Evolutionary conservation across 2,888 invertebrate genomes (phyloP), one percentile per base, ranked within the genome.

Genomic region (Ectropis crepuscularia): DNA sequence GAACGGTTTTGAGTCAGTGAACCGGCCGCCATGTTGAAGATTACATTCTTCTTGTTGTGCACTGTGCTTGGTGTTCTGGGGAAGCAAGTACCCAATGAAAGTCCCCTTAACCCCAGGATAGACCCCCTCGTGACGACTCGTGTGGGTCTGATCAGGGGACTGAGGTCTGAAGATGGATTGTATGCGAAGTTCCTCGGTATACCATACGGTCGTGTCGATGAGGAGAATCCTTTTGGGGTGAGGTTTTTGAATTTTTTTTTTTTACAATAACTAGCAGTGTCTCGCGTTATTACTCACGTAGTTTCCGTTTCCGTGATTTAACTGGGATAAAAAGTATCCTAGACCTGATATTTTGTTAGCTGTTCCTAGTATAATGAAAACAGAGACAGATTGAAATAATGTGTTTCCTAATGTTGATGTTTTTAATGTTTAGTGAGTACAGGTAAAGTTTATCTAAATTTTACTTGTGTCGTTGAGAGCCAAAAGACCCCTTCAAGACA

Each of bases 121-220:
- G 63, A 60, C 37, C 59, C 63, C 5, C 38, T 79, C 10, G 77
- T 76, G 12, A 50, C 67, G 4, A 74, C 73, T 0, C 67, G 63
- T n/a, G 51, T 63, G 5, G 79, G 80, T 0, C 59, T 69, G 16
- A 70, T 80, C 6, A 67, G 73, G 36, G 80, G 80, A 69, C 70
- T 12, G 69, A 73, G 39, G 68, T 60, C 60, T 6, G 60, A 64
- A 7, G 57, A 65, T 53, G 57, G 57, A 16, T 5, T 6, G n/a
- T 61, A 75, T 39, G 66, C 72, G 10, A 73, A 72, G 71, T 81
- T 76, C 49, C 57, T 78, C 36, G 81, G 78, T 2, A 77, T 81
- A 65, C 81, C 80, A 0, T 81, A 78, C 12, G 81, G 69, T 6
- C 54, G 53, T 16, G 71, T 80, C 2, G 67, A 78, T 12, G 54